Conservation (phyloP, 23 tunicate genomes). For the Halocynthia aurantium region DNA sequence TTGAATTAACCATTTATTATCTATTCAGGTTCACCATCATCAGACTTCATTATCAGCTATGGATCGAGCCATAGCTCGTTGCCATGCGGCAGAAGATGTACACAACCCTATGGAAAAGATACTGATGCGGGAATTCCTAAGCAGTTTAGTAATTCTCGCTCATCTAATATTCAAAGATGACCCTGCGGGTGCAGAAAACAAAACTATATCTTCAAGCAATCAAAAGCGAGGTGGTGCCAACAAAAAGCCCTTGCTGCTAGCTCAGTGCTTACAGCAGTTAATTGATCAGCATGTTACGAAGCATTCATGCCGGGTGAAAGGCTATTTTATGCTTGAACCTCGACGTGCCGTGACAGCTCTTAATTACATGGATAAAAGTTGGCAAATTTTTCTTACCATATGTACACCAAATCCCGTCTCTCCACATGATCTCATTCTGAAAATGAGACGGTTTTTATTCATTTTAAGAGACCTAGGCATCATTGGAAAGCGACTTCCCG, state of each 20-base stretch:
- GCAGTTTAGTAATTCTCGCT: constrained; percentile 57
- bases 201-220: neutral
- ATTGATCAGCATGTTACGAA: constrained; percentile 51
- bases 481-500: constrained; percentile 16
- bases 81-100: constrained; percentile 55
- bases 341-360: constrained; percentile 71
- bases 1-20: neutral
- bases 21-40: constrained; percentile 51
- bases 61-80: constrained; percentile 73
- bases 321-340: constrained; percentile 79
- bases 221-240: neutral
- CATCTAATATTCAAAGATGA: constrained; percentile 56
- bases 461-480: constrained; percentile 16
- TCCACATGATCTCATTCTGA: constrained; percentile 52
- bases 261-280: constrained; percentile 54
- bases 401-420: constrained; percentile 41
- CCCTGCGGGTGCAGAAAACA: neutral
- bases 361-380: constrained; percentile 83
- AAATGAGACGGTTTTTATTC: constrained; percentile 59
- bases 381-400: constrained; percentile 75
- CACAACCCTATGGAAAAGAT: constrained; percentile 95
- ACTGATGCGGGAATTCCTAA: constrained; percentile 77
- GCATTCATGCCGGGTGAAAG: constrained; percentile 74
- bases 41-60: constrained; percentile 45
- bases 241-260: constrained; percentile 18